Evolutionary conservation across 1,140 invertebrate species (phyloP).

Genomic region (Calosoma granatense): DNA sequence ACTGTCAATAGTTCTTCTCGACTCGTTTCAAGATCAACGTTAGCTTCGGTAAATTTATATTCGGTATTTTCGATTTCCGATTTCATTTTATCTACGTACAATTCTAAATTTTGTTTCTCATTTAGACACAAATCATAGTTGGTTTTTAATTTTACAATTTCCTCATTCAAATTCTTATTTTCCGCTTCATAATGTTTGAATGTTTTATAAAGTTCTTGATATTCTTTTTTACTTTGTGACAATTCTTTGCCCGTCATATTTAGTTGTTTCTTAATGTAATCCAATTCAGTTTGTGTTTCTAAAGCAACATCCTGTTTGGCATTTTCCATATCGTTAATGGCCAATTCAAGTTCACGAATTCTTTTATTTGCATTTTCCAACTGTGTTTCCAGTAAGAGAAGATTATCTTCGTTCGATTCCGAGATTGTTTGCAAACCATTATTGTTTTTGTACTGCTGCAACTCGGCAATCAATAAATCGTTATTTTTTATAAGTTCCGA

Average conservation of each 20-base stretch:
- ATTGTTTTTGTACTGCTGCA: constrained; percentile 46
- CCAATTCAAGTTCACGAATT: constrained; percentile 27
- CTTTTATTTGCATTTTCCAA: constrained; percentile 35
- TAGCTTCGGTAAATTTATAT: constrained; percentile 32
- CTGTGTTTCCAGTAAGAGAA: constrained; percentile 47
- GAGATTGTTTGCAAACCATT: constrained; percentile 52
- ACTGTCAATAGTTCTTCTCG: constrained; percentile 25
- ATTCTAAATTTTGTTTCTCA: constrained; percentile 27
- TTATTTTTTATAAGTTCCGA: constrained; percentile 55
- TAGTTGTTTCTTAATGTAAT: constrained; percentile 18
- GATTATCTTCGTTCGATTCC: constrained; percentile 54
- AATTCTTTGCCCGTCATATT: constrained; percentile 17
- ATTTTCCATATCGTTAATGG: constrained; percentile 18
- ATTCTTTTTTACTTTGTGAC: constrained; percentile 15
- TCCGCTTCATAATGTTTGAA: constrained; percentile 25
- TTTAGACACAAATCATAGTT: constrained; percentile 22
- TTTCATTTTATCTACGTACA: constrained; percentile 33
- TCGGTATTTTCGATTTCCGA: constrained; percentile 37
- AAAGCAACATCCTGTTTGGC: constrained; percentile 13
- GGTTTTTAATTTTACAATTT: constrained; percentile 31
- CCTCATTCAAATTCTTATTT: constrained; percentile 34
- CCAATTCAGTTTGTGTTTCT: constrained; percentile 16
- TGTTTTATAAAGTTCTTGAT: constrained; percentile 19
- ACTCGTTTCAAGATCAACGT: constrained; percentile 25
- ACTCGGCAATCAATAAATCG: constrained; percentile 49